Evolutionary conservation across 2,888 invertebrate genomes (phyloP), one percentile per base, ranked within the genome.

Genomic region (Nymphalis urticae): DNA sequence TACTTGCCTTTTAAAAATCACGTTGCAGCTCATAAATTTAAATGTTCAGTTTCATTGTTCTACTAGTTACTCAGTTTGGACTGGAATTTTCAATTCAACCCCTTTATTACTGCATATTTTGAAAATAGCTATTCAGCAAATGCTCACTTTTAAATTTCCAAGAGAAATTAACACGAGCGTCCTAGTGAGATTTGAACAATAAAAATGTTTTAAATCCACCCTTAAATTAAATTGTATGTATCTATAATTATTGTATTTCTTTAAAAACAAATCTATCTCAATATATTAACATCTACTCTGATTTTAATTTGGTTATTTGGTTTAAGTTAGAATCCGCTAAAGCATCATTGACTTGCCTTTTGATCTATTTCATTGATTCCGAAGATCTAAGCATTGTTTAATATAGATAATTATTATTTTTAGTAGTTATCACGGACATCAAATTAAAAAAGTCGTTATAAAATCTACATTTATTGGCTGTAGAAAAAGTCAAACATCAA

Each of bases 151-250:
- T 75, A 72, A 73, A 75, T 76, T 78, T 74, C 74, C 79, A 78
- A 72, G 74, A 72, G 73, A 80, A 78, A 80, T 79, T 78, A 78
- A 77, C 74, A 70, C 72, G 72, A 76, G 72, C 65, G 74, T 76
- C 71, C 68, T 68, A 77, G 76, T 64, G 66, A 62, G 56, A 67
- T 64, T 58, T 62, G 58, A 68, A 60, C 72, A 72, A 62, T 59
- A 69, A 68, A 42, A 72, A 67, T 62, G 63, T 59, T 60, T 51
- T 65, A 68, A 59, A 70, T 69, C 36, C 58, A 19, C 32, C 62
- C 48, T 58, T n/a, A n/a, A n/a, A n/a, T n/a, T n/a, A n/a, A n/a
- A n/a, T n/a, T n/a, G n/a, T n/a, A n/a, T n/a, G n/a, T n/a, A n/a
- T n/a, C n/a, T n/a, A n/a, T n/a, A n/a, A n/a, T n/a, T n/a, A n/a